Evolutionary conservation across 35 echinoderm and acorn worm genomes (phyloP).

Genomic region (Apostichopus californicus): DNA sequence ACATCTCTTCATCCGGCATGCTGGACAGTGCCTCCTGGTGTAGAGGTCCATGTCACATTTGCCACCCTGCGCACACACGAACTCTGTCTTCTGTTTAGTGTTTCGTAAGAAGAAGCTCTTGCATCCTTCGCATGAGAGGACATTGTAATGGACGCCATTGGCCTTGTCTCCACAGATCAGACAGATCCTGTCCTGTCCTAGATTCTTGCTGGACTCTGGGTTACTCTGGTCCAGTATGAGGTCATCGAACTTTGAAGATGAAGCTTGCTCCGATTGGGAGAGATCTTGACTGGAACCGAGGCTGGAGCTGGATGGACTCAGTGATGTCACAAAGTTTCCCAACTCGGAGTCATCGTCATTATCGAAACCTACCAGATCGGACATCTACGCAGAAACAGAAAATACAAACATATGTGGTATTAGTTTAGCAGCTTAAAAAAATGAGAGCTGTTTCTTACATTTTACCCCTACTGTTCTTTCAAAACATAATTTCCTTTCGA

Average conservation of each 20-base stretch:
- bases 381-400: not conserved
- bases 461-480: too few species aligned
- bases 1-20: conserved; percentile 87
- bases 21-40: conserved; percentile 93
- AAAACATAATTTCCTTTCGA: too few species aligned
- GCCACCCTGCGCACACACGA: conserved; percentile 80
- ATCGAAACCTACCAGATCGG: not conserved
- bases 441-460: too few species aligned
- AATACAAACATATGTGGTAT: not conserved
- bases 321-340: not conserved
- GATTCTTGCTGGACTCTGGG: not conserved
- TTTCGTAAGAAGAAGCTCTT: conserved; percentile 98
- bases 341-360: not conserved
- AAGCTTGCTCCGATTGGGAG: not conserved
- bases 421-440: too few species aligned
- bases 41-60: conserved; percentile 98
- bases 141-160: conserved; percentile 99
- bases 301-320: conserved; percentile 47
- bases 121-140: conserved; percentile 97
- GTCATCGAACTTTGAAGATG: not conserved
- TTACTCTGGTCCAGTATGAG: not conserved
- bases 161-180: conserved; percentile 90
- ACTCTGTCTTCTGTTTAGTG: conserved; percentile 76
- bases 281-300: conserved; percentile 27
- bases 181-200: conserved; percentile 62